Evolutionary conservation across 2,797 vertebrate genomes (phyloP), one percentile per base, ranked within the genome.

Genomic region (Malacoctenus gilli): DNA sequence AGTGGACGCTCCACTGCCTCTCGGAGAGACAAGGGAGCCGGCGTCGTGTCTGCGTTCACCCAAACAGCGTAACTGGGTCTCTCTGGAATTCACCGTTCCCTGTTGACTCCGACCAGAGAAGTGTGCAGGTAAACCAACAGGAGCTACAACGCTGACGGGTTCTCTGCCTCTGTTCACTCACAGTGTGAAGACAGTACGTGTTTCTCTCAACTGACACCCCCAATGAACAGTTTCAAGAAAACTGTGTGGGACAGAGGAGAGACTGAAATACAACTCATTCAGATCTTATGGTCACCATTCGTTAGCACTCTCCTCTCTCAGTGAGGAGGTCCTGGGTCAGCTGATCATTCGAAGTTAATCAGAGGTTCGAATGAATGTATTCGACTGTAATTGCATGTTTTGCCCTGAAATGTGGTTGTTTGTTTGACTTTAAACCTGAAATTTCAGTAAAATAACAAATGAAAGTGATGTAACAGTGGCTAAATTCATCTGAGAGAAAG

Each of bases 1-100:
- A 77, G 65, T 62, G 75, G 73, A 82, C 59, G 86, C 82, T 85
- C 70, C 69, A 12, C 61, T 82, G 84, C 67, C 46, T 81, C 76
- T 67, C 46, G 2, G 61, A 76, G 68, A 82, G 79, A 83, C 84
- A 69, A 80, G 75, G 59, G 55, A 72, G 63, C 46, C 30, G 9
- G 46, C 65, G 59, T 71, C 80, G 73, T 49, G 51, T 77, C 81
- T 66, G 68, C 39, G 54, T 70, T 75, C 79, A 61, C 71, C 71
- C 63, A 76, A 73, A 79, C 69, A 48, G 37, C 21, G 44, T 25
- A 30, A 21, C 52, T 44, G 16, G 21, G 56, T 60, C 79, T 68
- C 79, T 46, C 50, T 47, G 77, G 52, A 74, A 79, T 63, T 65
- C 7, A 18, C 9, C 2, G 60, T 12, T 63, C 63, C 62, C 75